These are phyloP conservation scores for Aradus depressus DNA, from an alignment of 2,888 invertebrate species.

Conservation along the genomic window DNA sequence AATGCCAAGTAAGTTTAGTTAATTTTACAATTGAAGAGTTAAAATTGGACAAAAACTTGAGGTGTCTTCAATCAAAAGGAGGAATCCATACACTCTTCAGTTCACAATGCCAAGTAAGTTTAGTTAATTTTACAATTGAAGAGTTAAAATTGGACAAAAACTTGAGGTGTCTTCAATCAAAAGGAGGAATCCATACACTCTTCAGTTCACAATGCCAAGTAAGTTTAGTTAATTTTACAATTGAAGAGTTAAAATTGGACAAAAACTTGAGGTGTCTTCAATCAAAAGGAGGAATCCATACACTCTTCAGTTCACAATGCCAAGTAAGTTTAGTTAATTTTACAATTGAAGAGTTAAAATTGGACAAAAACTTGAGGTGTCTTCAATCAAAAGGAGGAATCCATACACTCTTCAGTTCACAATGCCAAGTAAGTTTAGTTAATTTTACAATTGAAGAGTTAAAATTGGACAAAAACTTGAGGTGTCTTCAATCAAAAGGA, in stretches of 20 bases:
- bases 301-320: constrained; percentile 70
- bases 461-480: constrained; percentile 68
- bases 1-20: constrained; percentile 57
- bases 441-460: constrained; percentile 1
- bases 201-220: constrained; percentile 73
- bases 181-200: constrained; percentile 68
- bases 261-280: constrained; percentile 58
- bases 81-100: constrained; percentile 75
- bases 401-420: constrained; percentile 74
- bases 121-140: too few species aligned
- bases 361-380: constrained; percentile 63
- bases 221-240: too few species aligned
- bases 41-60: constrained; percentile 68
- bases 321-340: constrained; percentile 48
- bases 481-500: constrained; percentile 58
- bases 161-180: constrained; percentile 63
- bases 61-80: constrained; percentile 58
- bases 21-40: too few species aligned
- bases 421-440: constrained; percentile 50
- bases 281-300: constrained; percentile 74
- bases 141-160: constrained; percentile 68
- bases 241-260: constrained; percentile 73
- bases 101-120: constrained; percentile 61
- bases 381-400: constrained; percentile 64
- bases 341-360: too few species aligned